phyloP scores from a whole-genome alignment of 2,113 vertebrate species.

The Sturnira hondurensis region DNA sequence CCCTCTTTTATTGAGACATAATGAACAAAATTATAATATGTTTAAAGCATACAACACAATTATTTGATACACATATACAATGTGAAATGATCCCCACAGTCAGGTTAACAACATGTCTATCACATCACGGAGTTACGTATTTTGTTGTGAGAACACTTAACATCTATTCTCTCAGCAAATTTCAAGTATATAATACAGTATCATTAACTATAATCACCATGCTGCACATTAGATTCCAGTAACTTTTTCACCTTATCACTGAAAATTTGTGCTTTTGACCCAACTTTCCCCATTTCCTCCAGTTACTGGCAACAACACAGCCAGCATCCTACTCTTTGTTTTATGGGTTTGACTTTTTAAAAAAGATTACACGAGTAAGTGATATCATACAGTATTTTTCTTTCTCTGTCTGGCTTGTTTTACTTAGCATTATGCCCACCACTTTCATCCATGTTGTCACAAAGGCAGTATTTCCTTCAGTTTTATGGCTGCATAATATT shows the following conservation, averaged over 20 bases:
- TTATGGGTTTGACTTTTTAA: too few species aligned
- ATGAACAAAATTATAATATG: background rate
- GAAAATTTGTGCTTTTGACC: background rate
- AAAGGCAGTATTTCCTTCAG: background rate
- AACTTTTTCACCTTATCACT: too few species aligned
- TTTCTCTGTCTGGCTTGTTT: background rate
- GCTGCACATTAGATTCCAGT: too few species aligned
- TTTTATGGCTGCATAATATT: background rate
- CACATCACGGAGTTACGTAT: too few species aligned
- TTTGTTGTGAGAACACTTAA: background rate
- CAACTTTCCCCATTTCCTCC: background rate
- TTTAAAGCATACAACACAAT: background rate
- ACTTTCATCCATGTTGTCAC: background rate
- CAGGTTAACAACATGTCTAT: too few species aligned
- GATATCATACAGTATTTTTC: background rate
- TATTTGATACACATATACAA: background rate
- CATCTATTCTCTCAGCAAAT: background rate
- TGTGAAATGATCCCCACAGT: too few species aligned
- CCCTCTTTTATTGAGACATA: background rate
- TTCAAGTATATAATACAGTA: background rate
- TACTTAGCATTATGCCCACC: background rate
- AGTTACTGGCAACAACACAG: background rate
- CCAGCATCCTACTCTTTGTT: background rate
- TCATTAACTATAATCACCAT: too few species aligned
- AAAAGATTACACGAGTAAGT: background rate